Percentiles rank a stretch among this genome's conserved stretches.
These are phyloP conservation scores for Taurulus bubalis DNA, from an alignment of 2,113 vertebrate genomes.

Conservation along the genomic window DNA sequence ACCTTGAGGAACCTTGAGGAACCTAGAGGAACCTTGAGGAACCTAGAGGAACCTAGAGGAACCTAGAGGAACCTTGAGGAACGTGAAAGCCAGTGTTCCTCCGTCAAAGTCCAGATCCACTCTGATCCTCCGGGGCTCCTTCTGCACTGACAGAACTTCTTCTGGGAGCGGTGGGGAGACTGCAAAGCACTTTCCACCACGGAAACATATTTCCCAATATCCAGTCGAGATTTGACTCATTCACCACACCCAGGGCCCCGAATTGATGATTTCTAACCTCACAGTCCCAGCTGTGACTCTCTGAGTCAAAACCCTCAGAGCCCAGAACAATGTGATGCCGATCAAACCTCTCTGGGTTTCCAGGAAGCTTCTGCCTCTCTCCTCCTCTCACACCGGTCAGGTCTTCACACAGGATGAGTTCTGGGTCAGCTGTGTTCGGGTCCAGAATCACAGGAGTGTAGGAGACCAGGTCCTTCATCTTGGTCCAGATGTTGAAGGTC, in stretches of 20 bases:
- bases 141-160: too few species aligned
- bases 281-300: slow-evolving; percentile 36
- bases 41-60: too few species aligned
- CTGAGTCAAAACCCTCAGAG: slow-evolving; percentile 46
- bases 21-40: too few species aligned
- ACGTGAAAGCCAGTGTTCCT: too few species aligned
- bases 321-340: not conserved
- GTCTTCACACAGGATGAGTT: not conserved
- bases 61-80: too few species aligned
- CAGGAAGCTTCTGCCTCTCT: not conserved
- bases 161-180: too few species aligned
- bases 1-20: too few species aligned
- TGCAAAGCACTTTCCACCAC: not conserved
- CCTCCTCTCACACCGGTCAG: not conserved
- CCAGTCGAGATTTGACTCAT: not conserved
- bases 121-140: too few species aligned
- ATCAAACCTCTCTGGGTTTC: slow-evolving; percentile 29
- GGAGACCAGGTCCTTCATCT: too few species aligned
- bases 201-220: not conserved
- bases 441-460: not conserved
- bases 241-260: slow-evolving; percentile 3
- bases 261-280: not conserved
- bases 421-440: not conserved
- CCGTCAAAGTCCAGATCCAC: too few species aligned
- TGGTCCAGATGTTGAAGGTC: too few species aligned